Evolutionary conservation across 2,888 invertebrate genomes (phyloP), one percentile per base, ranked within the genome.

Genomic region (Pollenia amentaria): DNA sequence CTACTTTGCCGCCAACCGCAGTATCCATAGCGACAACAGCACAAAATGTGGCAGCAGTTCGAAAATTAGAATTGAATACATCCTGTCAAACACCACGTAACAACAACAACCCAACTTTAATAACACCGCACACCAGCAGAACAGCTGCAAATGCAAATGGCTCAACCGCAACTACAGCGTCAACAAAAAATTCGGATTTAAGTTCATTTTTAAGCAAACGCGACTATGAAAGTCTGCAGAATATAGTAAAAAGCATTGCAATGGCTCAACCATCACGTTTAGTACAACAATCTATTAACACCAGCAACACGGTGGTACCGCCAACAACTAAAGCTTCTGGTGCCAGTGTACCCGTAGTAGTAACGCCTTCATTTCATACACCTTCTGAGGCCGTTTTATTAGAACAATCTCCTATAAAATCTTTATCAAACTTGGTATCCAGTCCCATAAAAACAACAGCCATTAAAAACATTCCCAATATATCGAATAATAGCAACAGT

Each of bases 401-500:
- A 78, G 93, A 93, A 88, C 95, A 94, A 90, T 95, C 95, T 70
- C 95, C 95, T 70, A 95, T 95, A 40, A 95, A 95, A 91, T 95
- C 95, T 79, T 92, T 95, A 85, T 95, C 95, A 72, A 95, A 95
- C 92, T 93, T 95, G 90, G 95, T 95, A 83, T 89, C 88, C 83
- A 91, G 95, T 94, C 94, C 95, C 94, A 89, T 92, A 89, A 93
- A 93, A 89, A 92, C 93, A 57, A 91, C 92, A 72, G 89, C 92
- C 87, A 90, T 93, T 85, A 91, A 92, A 89, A 91, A 91, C 90
- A 91, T 93, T 91, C 91, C 89, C 88, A 72, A 84, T 88, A 87
- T 87, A 57, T 60, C 85, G 57, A 88, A 80, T 60, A 88, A 65
- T 44, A 79, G 38, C 75, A 87, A 69, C 73, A 84, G 77, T 64